These are phyloP conservation scores for Limanda limanda DNA, from an alignment of 2,113 vertebrate species.

Conservation along the genomic window DNA sequence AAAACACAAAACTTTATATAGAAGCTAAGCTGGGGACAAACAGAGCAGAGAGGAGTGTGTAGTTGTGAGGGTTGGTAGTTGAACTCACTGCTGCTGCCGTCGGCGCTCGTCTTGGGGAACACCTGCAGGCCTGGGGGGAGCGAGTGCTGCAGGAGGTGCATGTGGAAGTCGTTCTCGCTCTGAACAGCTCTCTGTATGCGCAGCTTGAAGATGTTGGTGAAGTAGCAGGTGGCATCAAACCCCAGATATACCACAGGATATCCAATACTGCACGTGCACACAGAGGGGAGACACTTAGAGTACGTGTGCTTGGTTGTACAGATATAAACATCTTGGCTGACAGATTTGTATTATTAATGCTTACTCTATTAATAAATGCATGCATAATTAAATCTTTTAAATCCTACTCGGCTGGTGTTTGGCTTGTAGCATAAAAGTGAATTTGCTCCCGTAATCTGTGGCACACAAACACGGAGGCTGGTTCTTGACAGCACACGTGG, in stretches of 20 bases:
- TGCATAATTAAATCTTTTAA: background rate
- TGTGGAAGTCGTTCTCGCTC: slow-evolving; percentile 82
- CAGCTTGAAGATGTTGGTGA: slow-evolving; percentile 85
- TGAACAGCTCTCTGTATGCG: slow-evolving; percentile 82
- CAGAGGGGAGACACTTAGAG: slow-evolving; percentile 4
- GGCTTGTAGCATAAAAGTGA: background rate
- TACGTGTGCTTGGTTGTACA: background rate
- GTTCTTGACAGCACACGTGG: background rate
- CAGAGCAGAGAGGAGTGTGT: background rate
- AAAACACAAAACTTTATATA: no score
- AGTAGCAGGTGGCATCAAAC: slow-evolving; percentile 86
- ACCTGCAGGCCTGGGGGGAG: slow-evolving; percentile 82
- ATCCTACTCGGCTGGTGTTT: background rate
- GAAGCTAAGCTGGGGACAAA: background rate
- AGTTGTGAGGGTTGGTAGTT: background rate
- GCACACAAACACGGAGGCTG: background rate
- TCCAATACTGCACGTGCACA: slow-evolving; percentile 77
- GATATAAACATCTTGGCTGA: background rate
- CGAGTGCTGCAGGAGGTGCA: slow-evolving; percentile 84
- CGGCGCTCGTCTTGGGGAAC: slow-evolving; percentile 79
- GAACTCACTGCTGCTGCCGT: slow-evolving; percentile 72
- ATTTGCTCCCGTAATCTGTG: background rate
- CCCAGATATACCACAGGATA: slow-evolving; percentile 86
- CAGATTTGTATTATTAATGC: background rate
- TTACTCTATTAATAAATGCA: background rate